phyloP scores from a whole-genome alignment of 2,888 invertebrate genomes.

The Pollenia angustigena region DNA sequence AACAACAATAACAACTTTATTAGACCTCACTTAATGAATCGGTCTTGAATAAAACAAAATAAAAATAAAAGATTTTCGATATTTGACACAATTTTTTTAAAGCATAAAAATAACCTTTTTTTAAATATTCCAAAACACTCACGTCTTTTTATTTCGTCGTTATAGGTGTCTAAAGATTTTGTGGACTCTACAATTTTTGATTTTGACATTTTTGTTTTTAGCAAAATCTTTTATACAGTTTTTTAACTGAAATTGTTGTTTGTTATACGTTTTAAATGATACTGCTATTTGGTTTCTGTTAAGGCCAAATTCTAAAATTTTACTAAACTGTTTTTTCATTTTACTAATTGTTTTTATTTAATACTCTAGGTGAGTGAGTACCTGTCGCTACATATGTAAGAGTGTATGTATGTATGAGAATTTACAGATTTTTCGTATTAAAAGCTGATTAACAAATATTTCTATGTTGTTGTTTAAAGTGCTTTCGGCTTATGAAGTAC shows the following conservation, averaged over 20 bases:
- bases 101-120: not conserved
- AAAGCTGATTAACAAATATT: constrained; percentile 54
- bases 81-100: not conserved
- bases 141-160: constrained; percentile 57
- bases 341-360: constrained; percentile 49
- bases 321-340: constrained; percentile 43
- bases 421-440: constrained; percentile 4
- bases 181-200: constrained; percentile 15
- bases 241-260: not conserved
- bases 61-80: not conserved
- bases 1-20: not conserved
- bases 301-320: constrained; percentile 31
- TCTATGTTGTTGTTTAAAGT: constrained; percentile 10
- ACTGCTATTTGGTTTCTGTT: not conserved
- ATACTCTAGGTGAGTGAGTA: not conserved
- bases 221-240: not conserved
- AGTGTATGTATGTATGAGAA: constrained; percentile 3
- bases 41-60: constrained; percentile 25
- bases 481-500: constrained; percentile 24
- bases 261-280: not conserved
- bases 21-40: constrained; percentile 40
- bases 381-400: not conserved
- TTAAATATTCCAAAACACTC: constrained; percentile 41
- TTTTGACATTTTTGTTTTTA: constrained; percentile 15
- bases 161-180: not conserved